Evolutionary conservation across 2,113 vertebrate species (phyloP), one percentile per base, ranked within the genome.

Genomic region (Sprattus sprattus): DNA sequence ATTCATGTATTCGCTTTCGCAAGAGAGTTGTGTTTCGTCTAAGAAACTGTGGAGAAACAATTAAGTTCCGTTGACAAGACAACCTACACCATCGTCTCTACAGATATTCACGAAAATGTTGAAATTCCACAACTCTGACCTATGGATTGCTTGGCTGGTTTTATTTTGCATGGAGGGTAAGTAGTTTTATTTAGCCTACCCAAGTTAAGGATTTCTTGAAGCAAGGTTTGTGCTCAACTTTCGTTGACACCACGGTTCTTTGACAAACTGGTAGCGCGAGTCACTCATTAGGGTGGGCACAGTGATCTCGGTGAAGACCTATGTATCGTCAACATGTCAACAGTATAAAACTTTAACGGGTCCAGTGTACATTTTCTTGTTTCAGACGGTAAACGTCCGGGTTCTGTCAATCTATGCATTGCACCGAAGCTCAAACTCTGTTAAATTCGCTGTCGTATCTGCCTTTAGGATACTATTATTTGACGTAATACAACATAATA

Each of bases 121-220:
- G 92, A 95, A 94, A 92, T 94, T 93, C 85, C 93, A 94, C 20
- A 95, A 95, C 92, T 94, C 94, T 87, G 95, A 95, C 87, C 92
- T 96, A 64, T 95, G 95, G 95, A 96, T 95, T 90, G 94, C 95
- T 91, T 96, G 95, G 95, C 88, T 94, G 91, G 52, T 93, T 81
- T 47, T 95, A 45, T 92, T 95, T 85, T 95, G 93, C 88, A 91
- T 95, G 92, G 91, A 94, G 84, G 95, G 95, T 96, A 92, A 94
- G 94, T n/a, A 47, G 18, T 39, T 39, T 80, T 83, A 64, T 67
- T 25, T 13, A 78, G 11, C 11, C 10, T 13, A 78, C 28, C 11
- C 10, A 78, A 78, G 10, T 28, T 2, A 75, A 39, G 28, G 11
- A 32, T 78, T 32, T 78, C 32, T 28, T 78, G 13, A 16, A 32